Percentiles rank a stretch among this genome's conserved stretches.
Evolutionary conservation across 2,113 vertebrate species (phyloP).

Genomic region (Condylura cristata): DNA sequence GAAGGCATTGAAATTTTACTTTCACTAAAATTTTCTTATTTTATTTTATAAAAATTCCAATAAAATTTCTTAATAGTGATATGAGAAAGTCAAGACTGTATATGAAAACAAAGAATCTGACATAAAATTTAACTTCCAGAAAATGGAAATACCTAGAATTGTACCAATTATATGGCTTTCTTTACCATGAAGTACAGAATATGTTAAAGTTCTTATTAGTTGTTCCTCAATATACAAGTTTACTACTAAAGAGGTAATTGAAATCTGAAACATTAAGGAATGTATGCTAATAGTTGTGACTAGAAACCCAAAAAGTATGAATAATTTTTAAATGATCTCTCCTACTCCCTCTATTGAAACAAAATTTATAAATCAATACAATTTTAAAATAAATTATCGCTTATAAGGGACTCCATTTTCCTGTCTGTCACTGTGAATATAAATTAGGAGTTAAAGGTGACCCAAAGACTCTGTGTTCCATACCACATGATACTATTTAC

Average conservation of each 20-base stretch:
- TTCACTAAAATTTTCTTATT: conserved; percentile 42
- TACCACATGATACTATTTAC: not conserved
- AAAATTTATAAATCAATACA: conserved; percentile 23
- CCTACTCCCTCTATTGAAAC: not conserved
- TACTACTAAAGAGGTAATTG: not conserved
- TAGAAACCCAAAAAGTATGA: conserved; percentile 37
- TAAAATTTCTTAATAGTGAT: conserved; percentile 52
- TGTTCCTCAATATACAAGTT: not conserved
- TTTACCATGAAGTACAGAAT: conserved; percentile 21
- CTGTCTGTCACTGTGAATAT: not conserved
- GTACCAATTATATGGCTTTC: not conserved
- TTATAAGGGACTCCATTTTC: not conserved
- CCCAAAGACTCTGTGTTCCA: not conserved
- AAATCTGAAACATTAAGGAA: conserved; percentile 18
- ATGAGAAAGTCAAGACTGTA: conserved; percentile 43
- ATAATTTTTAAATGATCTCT: conserved; percentile 43
- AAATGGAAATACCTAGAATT: conserved; percentile 31
- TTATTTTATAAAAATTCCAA: too few relatives aligned
- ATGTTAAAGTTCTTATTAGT: conserved; percentile 1
- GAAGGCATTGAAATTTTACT: conserved; percentile 8
- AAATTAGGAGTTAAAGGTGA: conserved; percentile 27
- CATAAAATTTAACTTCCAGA: conserved; percentile 46
- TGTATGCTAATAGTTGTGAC: conserved; percentile 8
- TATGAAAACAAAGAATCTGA: conserved; percentile 47
- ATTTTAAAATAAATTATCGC: conserved; percentile 49